Conservation (phyloP, 2,888 invertebrate species). For the Timandra comae region DNA sequence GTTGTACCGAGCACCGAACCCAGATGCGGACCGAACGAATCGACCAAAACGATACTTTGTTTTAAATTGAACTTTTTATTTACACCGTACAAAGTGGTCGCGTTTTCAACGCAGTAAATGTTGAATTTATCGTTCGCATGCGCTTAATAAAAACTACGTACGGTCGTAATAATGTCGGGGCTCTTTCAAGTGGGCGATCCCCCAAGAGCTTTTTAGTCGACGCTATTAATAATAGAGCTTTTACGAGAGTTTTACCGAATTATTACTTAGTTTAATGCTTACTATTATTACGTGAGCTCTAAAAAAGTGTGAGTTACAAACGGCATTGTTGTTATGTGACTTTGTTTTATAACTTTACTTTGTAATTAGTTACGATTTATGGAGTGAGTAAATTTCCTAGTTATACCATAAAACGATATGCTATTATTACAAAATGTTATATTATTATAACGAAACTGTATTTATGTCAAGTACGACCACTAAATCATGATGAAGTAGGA, state of each 20-base stretch:
- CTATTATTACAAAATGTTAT: too few species aligned
- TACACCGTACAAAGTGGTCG: constrained; percentile 50
- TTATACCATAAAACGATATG: too few species aligned
- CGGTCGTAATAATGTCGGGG: constrained; percentile 31
- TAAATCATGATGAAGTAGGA: too few species aligned
- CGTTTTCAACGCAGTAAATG: constrained; percentile 54
- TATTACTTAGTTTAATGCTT: constrained; percentile 31
- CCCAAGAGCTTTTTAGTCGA: constrained; percentile 30
- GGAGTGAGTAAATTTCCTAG: too few species aligned
- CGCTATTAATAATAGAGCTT: constrained; percentile 33
- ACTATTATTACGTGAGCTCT: constrained; percentile 21
- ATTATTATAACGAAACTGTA: too few species aligned
- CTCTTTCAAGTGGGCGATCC: constrained; percentile 34
- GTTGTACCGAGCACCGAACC: constrained; percentile 42
- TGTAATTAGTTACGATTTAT: neutral
- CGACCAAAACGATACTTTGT: constrained; percentile 44
- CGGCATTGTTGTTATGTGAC: neutral
- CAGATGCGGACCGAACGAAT: constrained; percentile 51
- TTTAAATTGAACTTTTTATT: constrained; percentile 62
- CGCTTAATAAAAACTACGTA: constrained; percentile 55
- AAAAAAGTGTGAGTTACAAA: constrained; percentile 15
- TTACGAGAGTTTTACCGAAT: constrained; percentile 28
- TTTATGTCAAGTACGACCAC: too few species aligned
- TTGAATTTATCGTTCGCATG: constrained; percentile 56
- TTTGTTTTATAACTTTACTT: constrained; percentile 1